Base-by-base conservation (phyloP, 2,113 vertebrate genomes). In the Salvator merianae region DNA sequence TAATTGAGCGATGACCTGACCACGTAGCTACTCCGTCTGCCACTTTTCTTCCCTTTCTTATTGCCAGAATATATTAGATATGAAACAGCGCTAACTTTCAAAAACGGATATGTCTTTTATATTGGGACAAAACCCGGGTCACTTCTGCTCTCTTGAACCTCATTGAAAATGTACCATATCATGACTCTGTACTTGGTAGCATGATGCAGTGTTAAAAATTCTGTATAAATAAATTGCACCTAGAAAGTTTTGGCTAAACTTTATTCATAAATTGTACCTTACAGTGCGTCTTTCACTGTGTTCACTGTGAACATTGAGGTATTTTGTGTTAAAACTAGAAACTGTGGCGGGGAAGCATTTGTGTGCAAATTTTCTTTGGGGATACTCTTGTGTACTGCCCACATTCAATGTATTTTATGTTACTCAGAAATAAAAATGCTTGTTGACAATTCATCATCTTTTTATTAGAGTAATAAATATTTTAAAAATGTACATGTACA, bases 191-290 rank as follows among this genome's bases (percentile, higher is more conserved):
- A 92, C 89, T 93, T 94, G 93, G 93, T 94, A 95, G 95, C 96
- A 96, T 97, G 96, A 80, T 91, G 91, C 94, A 93, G 93, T 92
- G 93, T 96, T 92, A 85, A 92, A 88, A 94, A 91, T 84, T 93
- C 93, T 93, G 85, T 94, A 95, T 91, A 89, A 92, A 94, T 65
- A 72, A 85, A 79, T 85, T 89, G 82, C 87, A 87, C 93, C 90
- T 91, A 82, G 87, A 89, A 85, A 89, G 84, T 92, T 79, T 93
- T 88, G 88, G 85, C 91, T 87, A 88, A 89, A 90, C 87, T 93
- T 95, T 86, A 91, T 90, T 89, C 86, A 88, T 90, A 77, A 93
- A 93, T 90, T 91, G 82, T 95, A 91, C 84, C 88, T 95, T 91
- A 92, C 92, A 93, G 92, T 90, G 91, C 91, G 91, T 94, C 93